These are phyloP conservation scores for Drosophila helvetica DNA, from an alignment of 2,888 invertebrate genomes.

Conservation along the genomic window DNA sequence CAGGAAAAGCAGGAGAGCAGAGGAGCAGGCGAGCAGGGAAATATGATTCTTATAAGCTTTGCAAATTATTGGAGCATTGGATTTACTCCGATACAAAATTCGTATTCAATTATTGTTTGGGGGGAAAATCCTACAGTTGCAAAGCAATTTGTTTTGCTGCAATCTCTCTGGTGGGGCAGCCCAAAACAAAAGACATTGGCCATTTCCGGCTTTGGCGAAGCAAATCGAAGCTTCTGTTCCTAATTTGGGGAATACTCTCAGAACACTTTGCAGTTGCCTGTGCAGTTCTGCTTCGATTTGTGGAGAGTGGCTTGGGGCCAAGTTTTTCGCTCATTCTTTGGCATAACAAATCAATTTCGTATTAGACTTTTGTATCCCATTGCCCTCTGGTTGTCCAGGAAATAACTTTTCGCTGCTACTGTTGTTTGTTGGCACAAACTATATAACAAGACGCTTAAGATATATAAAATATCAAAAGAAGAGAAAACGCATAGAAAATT, in stretches of 20 bases:
- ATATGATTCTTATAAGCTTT: no score
- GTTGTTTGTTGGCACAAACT: slow-evolving; percentile 51
- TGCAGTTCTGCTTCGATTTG: slow-evolving; percentile 28
- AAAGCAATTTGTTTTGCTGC: slow-evolving; percentile 12
- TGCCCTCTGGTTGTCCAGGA: slow-evolving; percentile 30
- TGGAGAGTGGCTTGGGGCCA: slow-evolving; percentile 24
- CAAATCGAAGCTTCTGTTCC: slow-evolving; percentile 36
- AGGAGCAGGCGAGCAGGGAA: no score
- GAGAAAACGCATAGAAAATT: slow-evolving; percentile 59
- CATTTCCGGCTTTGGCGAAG: slow-evolving; percentile 24
- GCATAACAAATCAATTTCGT: slow-evolving; percentile 68
- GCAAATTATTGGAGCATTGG: no score
- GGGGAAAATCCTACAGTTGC: not conserved
- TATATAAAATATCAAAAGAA: slow-evolving; percentile 45
- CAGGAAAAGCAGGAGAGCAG: no score
- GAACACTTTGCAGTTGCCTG: slow-evolving; percentile 23
- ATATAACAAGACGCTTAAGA: slow-evolving; percentile 62
- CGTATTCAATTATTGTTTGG: not conserved
- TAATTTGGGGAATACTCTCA: slow-evolving; percentile 42
- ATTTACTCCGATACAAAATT: no score
- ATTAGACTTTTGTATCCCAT: slow-evolving; percentile 39
- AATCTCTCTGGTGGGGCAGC: not conserved
- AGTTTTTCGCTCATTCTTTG: slow-evolving; percentile 29
- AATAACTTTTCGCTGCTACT: slow-evolving; percentile 55
- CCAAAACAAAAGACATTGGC: slow-evolving; percentile 17